Percentiles rank a stretch among this genome's conserved stretches.
phyloP scores from a whole-genome alignment of 2,888 invertebrate species.

The Onchidella celtica region DNA sequence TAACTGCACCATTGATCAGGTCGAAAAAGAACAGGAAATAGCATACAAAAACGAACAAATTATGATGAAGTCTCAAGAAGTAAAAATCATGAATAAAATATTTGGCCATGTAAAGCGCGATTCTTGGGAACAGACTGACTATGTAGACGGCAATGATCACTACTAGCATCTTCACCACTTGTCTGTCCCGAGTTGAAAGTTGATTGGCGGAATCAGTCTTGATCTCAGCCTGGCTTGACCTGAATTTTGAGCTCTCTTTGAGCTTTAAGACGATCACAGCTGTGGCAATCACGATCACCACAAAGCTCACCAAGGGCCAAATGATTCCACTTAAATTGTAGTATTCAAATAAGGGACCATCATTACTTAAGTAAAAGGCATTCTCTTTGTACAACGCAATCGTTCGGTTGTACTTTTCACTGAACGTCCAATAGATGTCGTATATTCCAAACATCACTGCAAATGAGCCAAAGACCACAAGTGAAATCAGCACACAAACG shows the following conservation, averaged over 20 bases:
- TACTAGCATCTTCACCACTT: conserved; percentile 44
- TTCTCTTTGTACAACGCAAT: conserved; percentile 35
- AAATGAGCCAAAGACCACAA: conserved; percentile 42
- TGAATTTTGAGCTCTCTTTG: conserved; percentile 23
- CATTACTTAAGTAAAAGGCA: conserved; percentile 18
- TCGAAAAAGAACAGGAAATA: conserved; percentile 30
- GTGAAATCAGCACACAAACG: conserved; percentile 14
- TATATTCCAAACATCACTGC: conserved; percentile 35
- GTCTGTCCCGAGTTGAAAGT: conserved; percentile 34
- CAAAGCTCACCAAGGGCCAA: conserved; percentile 35
- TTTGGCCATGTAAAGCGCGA: conserved; percentile 37
- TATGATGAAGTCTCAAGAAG: conserved; percentile 39
- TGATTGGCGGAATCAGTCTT: background rate
- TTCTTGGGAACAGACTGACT: conserved; percentile 34
- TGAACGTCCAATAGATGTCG: conserved; percentile 41
- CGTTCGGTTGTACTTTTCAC: conserved; percentile 21
- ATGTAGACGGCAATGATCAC: conserved; percentile 41
- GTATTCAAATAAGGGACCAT: conserved; percentile 39
- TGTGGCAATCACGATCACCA: conserved; percentile 33
- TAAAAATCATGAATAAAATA: conserved; percentile 41
- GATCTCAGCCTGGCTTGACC: conserved; percentile 14
- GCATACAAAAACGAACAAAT: conserved; percentile 35
- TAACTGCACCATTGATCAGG: conserved; percentile 32
- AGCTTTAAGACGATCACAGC: conserved; percentile 32
- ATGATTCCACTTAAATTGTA: conserved; percentile 44